Evolutionary conservation across 2,113 vertebrate species (phyloP).

Genomic region (Tauraco erythrolophus): DNA sequence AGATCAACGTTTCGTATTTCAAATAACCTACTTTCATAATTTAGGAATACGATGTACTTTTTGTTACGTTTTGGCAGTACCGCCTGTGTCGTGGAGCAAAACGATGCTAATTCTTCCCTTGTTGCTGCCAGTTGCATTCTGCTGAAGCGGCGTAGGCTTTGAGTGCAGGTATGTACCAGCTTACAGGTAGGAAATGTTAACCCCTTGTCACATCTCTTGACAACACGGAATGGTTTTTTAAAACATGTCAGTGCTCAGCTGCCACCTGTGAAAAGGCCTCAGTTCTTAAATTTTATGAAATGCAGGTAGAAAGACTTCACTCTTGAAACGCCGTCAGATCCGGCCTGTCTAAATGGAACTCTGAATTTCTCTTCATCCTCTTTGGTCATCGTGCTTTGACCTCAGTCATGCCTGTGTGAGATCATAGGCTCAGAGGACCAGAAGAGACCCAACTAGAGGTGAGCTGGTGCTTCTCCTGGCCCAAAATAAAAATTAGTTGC

Average conservation of each 20-base stretch:
- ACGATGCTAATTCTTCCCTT: not conserved
- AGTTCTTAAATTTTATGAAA: not conserved
- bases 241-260: not conserved
- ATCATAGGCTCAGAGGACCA: not conserved
- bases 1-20: not conserved
- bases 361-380: not conserved
- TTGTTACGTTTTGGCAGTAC: not conserved
- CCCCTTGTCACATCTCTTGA: not conserved
- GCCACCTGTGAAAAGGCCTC: not conserved
- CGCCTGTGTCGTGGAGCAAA: not conserved
- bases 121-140: not conserved
- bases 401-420: not conserved
- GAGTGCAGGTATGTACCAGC: not conserved
- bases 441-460: not conserved
- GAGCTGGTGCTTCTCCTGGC: not conserved
- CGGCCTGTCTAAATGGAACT: not conserved
- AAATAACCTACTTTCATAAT: not conserved
- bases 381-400: not conserved
- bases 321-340: not conserved
- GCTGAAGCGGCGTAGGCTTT: not conserved
- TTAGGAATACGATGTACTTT: not conserved
- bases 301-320: not conserved
- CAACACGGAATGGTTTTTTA: not conserved
- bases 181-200: not conserved
- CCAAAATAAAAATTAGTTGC: not conserved